Evolutionary conservation across 2,888 invertebrate genomes (phyloP).

Genomic region (Chromoteleia sp.): DNA sequence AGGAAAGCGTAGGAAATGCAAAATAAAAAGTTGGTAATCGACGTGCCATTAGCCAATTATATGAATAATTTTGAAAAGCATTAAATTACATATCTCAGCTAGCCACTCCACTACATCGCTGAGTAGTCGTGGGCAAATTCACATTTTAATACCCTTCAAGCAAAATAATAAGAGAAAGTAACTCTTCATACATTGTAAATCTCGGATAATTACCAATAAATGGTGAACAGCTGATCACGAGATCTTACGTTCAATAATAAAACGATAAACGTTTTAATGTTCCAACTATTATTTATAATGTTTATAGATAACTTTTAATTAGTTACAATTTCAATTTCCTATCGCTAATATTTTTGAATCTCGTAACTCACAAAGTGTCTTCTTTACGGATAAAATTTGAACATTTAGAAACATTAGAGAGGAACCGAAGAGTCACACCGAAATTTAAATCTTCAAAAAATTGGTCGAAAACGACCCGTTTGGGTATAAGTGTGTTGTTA

Average conservation of each 20-base stretch:
- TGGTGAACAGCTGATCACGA: slow-evolving; percentile 14
- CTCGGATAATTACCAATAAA: slow-evolving; percentile 25
- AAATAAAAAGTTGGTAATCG: background rate
- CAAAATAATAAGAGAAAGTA: slow-evolving; percentile 47
- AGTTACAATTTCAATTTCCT: no score
- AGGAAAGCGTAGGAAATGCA: background rate
- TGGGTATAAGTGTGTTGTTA: no score
- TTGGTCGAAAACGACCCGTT: no score
- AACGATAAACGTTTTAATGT: no score
- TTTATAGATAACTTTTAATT: no score
- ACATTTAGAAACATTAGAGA: no score
- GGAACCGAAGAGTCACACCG: no score
- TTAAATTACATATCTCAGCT: slow-evolving; percentile 7
- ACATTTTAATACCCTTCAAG: slow-evolving; percentile 27
- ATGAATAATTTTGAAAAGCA: background rate
- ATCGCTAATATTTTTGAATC: no score
- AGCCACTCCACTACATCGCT: slow-evolving; percentile 12
- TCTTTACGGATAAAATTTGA: no score
- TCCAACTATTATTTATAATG: no score
- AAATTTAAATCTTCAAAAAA: no score
- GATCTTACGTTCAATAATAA: slow-evolving; percentile 3
- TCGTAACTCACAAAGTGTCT: no score
- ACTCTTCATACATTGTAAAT: slow-evolving; percentile 39
- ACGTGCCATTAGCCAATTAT: background rate
- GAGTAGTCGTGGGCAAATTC: slow-evolving; percentile 12